Evolutionary conservation across 2,888 invertebrate genomes (phyloP).

Genomic region (Argyresthia albistria): DNA sequence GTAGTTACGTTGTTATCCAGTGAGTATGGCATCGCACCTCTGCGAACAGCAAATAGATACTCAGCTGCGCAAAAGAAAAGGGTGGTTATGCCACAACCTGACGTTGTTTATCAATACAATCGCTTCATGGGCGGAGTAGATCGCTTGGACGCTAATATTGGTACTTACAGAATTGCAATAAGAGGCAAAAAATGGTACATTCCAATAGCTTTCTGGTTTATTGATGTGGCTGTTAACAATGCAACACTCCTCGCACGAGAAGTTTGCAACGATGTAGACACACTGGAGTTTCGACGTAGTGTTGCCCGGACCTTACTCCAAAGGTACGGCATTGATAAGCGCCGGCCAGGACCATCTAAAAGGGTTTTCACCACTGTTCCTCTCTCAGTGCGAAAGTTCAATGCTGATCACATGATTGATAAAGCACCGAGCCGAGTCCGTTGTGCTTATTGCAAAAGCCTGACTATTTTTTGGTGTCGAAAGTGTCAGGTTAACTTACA

Average conservation of each 20-base stretch:
- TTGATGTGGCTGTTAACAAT: conserved; percentile 13
- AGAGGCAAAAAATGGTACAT: too few species aligned
- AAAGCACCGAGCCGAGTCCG: too few species aligned
- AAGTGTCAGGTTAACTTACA: too few species aligned
- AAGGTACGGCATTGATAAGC: neutral
- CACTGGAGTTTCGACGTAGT: conserved; percentile 11
- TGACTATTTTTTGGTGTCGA: too few species aligned
- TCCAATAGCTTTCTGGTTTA: too few species aligned
- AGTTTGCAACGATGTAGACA: conserved; percentile 5
- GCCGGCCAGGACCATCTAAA: conserved; percentile 3
- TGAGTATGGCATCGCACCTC: conserved; percentile 10
- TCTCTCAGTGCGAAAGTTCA: too few species aligned
- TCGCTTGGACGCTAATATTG: conserved; percentile 11
- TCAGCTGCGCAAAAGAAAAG: conserved; percentile 7
- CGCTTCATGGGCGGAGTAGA: conserved; percentile 7
- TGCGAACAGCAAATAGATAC: conserved; percentile 10
- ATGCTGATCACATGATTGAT: too few species aligned
- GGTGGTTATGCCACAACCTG: conserved; percentile 5
- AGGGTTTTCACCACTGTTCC: too few species aligned
- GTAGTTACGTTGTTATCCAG: conserved; percentile 13
- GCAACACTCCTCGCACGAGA: conserved; percentile 11
- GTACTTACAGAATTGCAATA: conserved; percentile 10
- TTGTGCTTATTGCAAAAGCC: too few species aligned
- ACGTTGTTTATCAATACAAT: conserved; percentile 9
- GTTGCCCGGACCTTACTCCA: neutral